Conservation (phyloP, 2,888 invertebrate species). For the Patella ulyssiponensis region DNA sequence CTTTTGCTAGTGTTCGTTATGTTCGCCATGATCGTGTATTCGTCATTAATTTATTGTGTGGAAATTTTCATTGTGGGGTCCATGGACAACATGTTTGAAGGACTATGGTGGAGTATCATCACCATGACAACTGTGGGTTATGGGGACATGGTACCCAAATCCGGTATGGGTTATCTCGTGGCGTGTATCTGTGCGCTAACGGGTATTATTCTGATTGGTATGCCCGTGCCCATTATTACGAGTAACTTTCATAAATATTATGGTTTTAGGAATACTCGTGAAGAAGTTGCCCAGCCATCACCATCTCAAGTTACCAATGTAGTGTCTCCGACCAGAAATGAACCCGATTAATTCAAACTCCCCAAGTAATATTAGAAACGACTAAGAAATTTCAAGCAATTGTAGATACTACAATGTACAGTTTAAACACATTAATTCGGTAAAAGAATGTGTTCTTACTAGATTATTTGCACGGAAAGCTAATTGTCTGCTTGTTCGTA, state of each 20-base stretch:
- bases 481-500: no score
- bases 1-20: constrained; percentile 46
- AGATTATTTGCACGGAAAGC: no score
- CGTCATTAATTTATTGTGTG: constrained; percentile 47
- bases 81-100: constrained; percentile 43
- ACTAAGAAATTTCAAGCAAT: no score
- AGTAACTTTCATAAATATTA: constrained; percentile 67
- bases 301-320: no score
- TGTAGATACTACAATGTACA: no score
- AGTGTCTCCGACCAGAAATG: no score
- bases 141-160: constrained; percentile 59
- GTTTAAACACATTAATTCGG: no score
- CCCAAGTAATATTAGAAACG: no score
- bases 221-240: constrained; percentile 67
- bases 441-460: no score
- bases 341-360: no score
- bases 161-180: constrained; percentile 56
- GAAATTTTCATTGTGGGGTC: constrained; percentile 37
- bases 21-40: constrained; percentile 46
- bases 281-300: not conserved
- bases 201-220: constrained; percentile 64
- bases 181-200: constrained; percentile 60
- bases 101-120: constrained; percentile 53
- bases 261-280: constrained; percentile 34
- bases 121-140: constrained; percentile 64